Base-by-base conservation (phyloP, 1,140 invertebrate species). In the Gryon sp. region DNA sequence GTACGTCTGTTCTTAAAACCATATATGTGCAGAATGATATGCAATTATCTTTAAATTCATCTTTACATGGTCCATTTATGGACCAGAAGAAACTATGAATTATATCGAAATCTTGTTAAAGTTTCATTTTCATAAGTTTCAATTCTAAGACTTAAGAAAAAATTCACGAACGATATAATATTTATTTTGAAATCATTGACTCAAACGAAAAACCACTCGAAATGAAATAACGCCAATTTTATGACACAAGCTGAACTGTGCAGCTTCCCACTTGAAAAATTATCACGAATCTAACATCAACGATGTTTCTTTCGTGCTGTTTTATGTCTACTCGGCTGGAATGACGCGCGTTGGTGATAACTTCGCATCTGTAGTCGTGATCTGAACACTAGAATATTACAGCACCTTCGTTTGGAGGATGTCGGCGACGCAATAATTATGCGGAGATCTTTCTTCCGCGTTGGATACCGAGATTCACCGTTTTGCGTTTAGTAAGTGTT, bases 391-490 rank as follows among this genome's bases (percentile, higher is more conserved):
- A 40, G 55, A 72, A 62, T 55, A 46, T 55, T 24, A 59, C 45
- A 40, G 38, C 55, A 26, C 26, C 53, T 32, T 7, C 41, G 63
- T 22, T 40, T 16, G 48, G 28, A 62, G 50, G 50, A 73, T 62
- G 69, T 62, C 50, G 48, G 50, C 50, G 34, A 76, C 77, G 74
- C 52, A 65, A 76, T 78, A 73, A 83, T 82, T 81, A 83, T 83
- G 80, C 76, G 68, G 74, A 78, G 69, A 65, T 75, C 73, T 57
- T 82, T 69, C 65, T 82, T 78, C 80, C 76, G 81, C 72, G 68
- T 80, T 70, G 63, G 57, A 76, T 60, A 52, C 59, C 80, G 65
- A 60, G 46, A 74, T 62, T 79, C 76, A 62, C 41, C 55, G 76
- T 76, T 82, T 74, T 63, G 60, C 73, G 76, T 68, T 65, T 82